phyloP scores from a whole-genome alignment of 2,797 vertebrate genomes.

The Protosalanx chinensis region DNA sequence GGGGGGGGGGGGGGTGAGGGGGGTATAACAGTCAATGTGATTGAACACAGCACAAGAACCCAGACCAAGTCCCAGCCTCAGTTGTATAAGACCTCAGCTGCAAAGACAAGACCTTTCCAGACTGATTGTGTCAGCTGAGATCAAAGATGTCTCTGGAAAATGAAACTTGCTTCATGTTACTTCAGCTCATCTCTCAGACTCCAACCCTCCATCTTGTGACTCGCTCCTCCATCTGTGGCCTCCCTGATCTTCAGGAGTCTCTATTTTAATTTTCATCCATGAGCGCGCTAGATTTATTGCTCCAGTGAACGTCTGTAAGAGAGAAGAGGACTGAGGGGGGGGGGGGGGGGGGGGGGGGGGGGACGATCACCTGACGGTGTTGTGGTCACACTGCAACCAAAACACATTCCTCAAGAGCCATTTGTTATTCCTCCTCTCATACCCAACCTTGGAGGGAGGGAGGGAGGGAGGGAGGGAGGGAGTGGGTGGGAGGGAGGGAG shows the following conservation, averaged over 20 bases:
- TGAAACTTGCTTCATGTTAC: slow-evolving; percentile 9
- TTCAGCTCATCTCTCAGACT: slow-evolving; percentile 19
- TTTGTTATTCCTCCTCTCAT: slow-evolving; percentile 51
- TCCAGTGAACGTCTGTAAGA: slow-evolving; percentile 63
- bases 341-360: slow-evolving; percentile 24
- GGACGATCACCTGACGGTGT: slow-evolving; percentile 52
- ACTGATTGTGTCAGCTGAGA: slow-evolving; percentile 20
- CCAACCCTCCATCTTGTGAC: slow-evolving; percentile 16
- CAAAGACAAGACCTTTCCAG: slow-evolving; percentile 18
- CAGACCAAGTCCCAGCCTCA: background rate
- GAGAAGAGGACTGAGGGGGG: slow-evolving; percentile 31
- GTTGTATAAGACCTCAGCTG: slow-evolving; percentile 9
- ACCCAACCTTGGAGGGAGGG: slow-evolving; percentile 27
- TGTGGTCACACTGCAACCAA: slow-evolving; percentile 49
- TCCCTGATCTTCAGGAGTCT: slow-evolving; percentile 50
- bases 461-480: slow-evolving; percentile 19
- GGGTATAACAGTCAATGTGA: too few species aligned
- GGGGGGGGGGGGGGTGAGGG: too few species aligned
- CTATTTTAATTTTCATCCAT: slow-evolving; percentile 65
- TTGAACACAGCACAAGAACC: too few species aligned
- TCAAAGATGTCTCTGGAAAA: slow-evolving; percentile 35
- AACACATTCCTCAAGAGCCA: slow-evolving; percentile 52
- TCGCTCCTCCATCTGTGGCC: slow-evolving; percentile 1
- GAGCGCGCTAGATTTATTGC: slow-evolving; percentile 66
- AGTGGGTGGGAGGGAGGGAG: background rate